These are phyloP conservation scores for Dreissena polymorpha DNA, from an alignment of 1,140 invertebrate genomes.

Conservation along the genomic window DNA sequence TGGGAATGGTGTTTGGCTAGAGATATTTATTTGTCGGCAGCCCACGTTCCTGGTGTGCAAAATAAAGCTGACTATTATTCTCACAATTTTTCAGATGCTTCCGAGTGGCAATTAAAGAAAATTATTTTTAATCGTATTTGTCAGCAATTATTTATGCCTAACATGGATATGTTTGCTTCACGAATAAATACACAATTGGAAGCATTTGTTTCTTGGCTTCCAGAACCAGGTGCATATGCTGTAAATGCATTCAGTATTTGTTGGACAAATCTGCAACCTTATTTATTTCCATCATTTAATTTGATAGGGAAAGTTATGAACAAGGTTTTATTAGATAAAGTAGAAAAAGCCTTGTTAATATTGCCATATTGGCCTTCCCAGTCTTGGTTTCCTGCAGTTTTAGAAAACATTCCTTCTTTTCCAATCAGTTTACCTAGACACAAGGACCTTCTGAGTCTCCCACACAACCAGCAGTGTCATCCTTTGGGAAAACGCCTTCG, in stretches of 20 bases:
- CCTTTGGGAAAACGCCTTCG: constrained; percentile 23
- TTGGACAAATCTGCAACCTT: constrained; percentile 33
- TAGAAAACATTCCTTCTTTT: constrained; percentile 34
- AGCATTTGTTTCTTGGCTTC: constrained; percentile 56
- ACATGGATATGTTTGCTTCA: constrained; percentile 64
- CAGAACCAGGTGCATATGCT: constrained; percentile 53
- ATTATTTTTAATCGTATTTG: constrained; percentile 43
- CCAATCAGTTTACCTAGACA: constrained; percentile 40
- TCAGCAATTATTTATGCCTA: constrained; percentile 5
- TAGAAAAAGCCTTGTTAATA: constrained; percentile 39
- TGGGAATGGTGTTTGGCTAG: constrained; percentile 54
- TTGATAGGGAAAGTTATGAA: constrained; percentile 27
- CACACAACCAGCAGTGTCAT: constrained; percentile 29
- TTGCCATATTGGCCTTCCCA: constrained; percentile 53
- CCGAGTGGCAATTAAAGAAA: constrained; percentile 40
- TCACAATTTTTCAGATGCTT: constrained; percentile 36
- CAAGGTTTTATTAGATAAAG: constrained; percentile 52
- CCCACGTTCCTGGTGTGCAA: constrained; percentile 24
- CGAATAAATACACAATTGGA: constrained; percentile 51
- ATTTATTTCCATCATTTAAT: constrained; percentile 56
- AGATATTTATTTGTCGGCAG: constrained; percentile 32
- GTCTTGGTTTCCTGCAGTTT: constrained; percentile 34
- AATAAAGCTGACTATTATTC: constrained; percentile 49
- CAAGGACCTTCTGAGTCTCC: constrained; percentile 29
- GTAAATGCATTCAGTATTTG: constrained; percentile 55